phyloP scores from a whole-genome alignment of 2,113 vertebrate genomes.

The Suncus etruscus region DNA sequence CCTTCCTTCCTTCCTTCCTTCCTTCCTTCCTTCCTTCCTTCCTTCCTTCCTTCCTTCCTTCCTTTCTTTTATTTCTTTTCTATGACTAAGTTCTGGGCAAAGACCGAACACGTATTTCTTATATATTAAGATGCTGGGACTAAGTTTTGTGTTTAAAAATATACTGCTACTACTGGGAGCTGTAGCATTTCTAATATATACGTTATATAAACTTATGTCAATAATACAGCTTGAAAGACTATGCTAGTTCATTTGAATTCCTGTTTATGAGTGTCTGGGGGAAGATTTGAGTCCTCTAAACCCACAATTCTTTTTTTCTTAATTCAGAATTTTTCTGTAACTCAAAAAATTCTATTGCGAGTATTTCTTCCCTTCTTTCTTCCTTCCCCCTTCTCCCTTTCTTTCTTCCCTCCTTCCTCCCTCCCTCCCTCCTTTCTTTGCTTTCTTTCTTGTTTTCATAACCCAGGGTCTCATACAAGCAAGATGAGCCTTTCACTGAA shows the following conservation, averaged over 20 bases:
- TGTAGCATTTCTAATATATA: background rate
- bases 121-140: background rate
- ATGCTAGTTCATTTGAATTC: conserved; percentile 58
- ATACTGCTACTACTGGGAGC: background rate
- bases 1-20: too few species aligned
- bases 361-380: too few species aligned
- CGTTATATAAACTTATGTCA: background rate
- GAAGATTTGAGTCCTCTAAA: conserved; percentile 47
- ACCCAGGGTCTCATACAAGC: too few species aligned
- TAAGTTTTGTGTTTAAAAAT: conserved; percentile 20
- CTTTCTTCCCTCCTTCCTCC: too few species aligned
- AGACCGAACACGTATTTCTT: background rate
- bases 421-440: too few species aligned
- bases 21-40: too few species aligned
- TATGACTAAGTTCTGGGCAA: conserved; percentile 6
- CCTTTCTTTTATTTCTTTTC: background rate
- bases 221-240: background rate
- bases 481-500: too few species aligned
- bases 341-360: too few species aligned
- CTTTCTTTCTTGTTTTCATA: too few species aligned
- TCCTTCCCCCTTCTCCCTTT: too few species aligned
- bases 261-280: background rate
- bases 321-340: conserved; percentile 8
- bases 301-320: conserved; percentile 3
- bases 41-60: too few species aligned